Evolutionary conservation across 2,888 invertebrate species (phyloP).

Genomic region (Parnassius orleans): DNA sequence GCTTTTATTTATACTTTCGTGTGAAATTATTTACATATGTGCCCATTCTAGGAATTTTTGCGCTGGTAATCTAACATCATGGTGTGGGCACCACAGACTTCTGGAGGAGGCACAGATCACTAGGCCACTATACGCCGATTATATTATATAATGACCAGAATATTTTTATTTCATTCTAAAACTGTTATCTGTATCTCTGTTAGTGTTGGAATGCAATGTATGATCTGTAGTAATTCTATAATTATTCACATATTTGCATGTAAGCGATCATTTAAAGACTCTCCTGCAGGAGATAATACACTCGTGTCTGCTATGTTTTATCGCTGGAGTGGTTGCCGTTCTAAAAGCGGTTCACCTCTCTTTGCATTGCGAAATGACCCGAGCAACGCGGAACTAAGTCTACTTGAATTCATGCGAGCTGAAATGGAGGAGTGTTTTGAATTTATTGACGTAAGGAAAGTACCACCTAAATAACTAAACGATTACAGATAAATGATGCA

Average conservation of each 20-base stretch:
- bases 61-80: no score
- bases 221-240: conserved; percentile 14
- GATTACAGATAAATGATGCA: no score
- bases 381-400: conserved; percentile 27
- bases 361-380: conserved; percentile 38
- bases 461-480: no score
- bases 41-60: no score
- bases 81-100: no score
- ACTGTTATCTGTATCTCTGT: no score
- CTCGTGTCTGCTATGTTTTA: conserved; percentile 51
- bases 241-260: conserved; percentile 15
- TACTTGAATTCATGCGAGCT: conserved; percentile 4
- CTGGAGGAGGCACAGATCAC: no score
- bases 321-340: conserved; percentile 54
- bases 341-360: conserved; percentile 45
- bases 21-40: no score
- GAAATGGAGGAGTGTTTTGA: background rate
- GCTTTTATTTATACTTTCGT: no score
- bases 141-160: no score
- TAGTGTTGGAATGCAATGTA: background rate
- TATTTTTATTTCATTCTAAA: no score
- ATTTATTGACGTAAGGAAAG: background rate
- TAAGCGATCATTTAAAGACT: conserved; percentile 33
- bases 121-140: no score
- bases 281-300: conserved; percentile 35